These are phyloP conservation scores for Armadillidium nasatum DNA, from an alignment of 1,140 invertebrate species.

Conservation along the genomic window DNA sequence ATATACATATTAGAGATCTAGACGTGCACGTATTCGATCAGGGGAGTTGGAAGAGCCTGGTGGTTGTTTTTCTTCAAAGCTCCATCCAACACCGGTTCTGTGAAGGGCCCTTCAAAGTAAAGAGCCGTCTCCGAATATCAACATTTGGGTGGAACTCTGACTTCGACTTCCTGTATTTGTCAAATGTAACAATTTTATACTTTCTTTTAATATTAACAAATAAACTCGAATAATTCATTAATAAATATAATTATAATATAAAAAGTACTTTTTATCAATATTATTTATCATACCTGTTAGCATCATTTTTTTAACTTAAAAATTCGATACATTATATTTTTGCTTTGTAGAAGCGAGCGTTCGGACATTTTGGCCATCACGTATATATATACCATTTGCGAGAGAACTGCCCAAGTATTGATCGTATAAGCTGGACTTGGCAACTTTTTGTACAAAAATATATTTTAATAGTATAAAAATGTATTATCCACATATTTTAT, in stretches of 20 bases:
- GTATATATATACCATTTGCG: conserved; percentile 6
- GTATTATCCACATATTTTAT: neutral
- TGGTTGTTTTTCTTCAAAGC: conserved; percentile 10
- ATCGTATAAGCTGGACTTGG: conserved; percentile 8
- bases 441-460: neutral
- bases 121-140: neutral
- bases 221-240: no score
- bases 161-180: no score
- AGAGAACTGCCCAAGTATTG: conserved; percentile 11
- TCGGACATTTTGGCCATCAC: neutral
- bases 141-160: no score
- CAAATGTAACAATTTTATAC: no score
- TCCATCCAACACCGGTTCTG: conserved; percentile 5
- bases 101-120: neutral
- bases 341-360: neutral
- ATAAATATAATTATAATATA: no score
- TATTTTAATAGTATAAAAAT: conserved; percentile 14
- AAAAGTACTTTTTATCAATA: no score
- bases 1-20: no score
- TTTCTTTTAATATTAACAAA: no score
- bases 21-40: no score
- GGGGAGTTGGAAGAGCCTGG: neutral
- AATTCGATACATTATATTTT: no score
- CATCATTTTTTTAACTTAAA: no score
- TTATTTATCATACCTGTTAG: no score